A percentile compares a stretch with the other conserved stretches of the same genome.
phyloP scores from a whole-genome alignment of 2,797 vertebrate species.

The Ctenopoma kingsleyae region DNA sequence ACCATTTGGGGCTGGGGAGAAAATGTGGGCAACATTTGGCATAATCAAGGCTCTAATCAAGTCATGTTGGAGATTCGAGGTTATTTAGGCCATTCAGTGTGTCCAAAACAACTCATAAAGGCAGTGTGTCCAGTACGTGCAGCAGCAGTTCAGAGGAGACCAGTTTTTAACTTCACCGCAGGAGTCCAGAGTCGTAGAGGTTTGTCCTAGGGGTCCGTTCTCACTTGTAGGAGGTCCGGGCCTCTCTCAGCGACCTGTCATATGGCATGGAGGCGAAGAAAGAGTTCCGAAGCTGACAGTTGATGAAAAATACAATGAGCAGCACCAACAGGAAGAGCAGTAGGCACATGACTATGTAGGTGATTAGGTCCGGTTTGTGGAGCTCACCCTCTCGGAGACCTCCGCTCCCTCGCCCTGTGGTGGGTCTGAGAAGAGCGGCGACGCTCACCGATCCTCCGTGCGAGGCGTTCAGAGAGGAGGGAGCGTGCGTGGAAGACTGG shows the following conservation, averaged over 20 bases:
- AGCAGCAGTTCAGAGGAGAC: slow-evolving; percentile 33
- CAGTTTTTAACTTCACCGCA: not conserved
- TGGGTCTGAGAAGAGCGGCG: slow-evolving; percentile 91
- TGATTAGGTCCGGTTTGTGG: slow-evolving; percentile 94
- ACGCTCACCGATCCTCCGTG: slow-evolving; percentile 90
- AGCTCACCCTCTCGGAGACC: slow-evolving; percentile 92
- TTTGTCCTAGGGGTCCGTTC: not conserved
- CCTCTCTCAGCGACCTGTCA: slow-evolving; percentile 95
- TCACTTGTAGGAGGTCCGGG: slow-evolving; percentile 94
- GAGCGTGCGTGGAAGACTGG: slow-evolving; percentile 86
- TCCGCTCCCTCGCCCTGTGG: slow-evolving; percentile 74
- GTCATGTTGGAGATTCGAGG: slow-evolving; percentile 11
- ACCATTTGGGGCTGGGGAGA: not conserved
- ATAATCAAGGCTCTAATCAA: not conserved
- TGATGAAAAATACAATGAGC: slow-evolving; percentile 97
- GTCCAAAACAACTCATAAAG: slow-evolving; percentile 34
- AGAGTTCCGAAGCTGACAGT: slow-evolving; percentile 97
- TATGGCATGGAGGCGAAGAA: slow-evolving; percentile 98
- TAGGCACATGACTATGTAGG: slow-evolving; percentile 95
- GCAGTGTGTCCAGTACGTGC: slow-evolving; percentile 21
- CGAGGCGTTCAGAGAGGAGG: slow-evolving; percentile 89
- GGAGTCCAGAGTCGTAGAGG: slow-evolving; percentile 19
- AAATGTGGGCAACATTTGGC: slow-evolving; percentile 14
- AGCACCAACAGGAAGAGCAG: slow-evolving; percentile 93
- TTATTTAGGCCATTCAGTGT: slow-evolving; percentile 10